Evolutionary conservation across 2,888 invertebrate species (phyloP), one percentile per base, ranked within the genome.

Genomic region (Yponomeuta cagnagella): DNA sequence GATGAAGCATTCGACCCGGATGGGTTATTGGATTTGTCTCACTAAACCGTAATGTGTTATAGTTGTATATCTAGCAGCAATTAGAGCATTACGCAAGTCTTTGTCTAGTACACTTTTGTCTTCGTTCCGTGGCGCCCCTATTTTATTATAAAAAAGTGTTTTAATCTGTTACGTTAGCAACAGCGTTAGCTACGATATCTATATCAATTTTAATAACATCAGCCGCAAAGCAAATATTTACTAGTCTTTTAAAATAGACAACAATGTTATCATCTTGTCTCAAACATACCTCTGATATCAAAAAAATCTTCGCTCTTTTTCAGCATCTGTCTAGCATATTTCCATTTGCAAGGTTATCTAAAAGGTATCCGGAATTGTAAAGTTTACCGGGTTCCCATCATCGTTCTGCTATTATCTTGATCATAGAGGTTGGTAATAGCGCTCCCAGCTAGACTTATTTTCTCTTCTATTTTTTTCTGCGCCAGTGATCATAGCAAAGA

Each of bases 401-500:
- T 58, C 52, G 15, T 58, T 58, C 52, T 8, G 12, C 12, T 12
- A 58, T 58, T 58, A 58, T 58, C 15, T 58, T 15, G 52, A 58
- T 58, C 52, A 58, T 58, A 58, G 52, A 58, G 52, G 52, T 58
- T 15, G 52, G 52, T 58, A 58, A 58, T 58, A 15, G 52, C 15
- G 52, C 52, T 58, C 15, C 12, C 15, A 58, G 52, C 52, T 58
- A 58, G 52, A 58, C 52, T 58, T 58, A 58, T 58, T 58, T 58
- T 58, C 52, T 58, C 52, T 15, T 58, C 52, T 58, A 58, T 58
- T 58, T 58, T 52, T 58, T 58, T 58, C 15, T 66, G 69, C 71
- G 48, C 68, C 66, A 69, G 64, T 58, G 52, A 69, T 43, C 71
- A 70, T 63, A 70, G 63, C 63, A n/a, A 58, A 63, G 70, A 63